Conservation (phyloP, 1,140 invertebrate genomes). For the Philotrypesis tridentata region DNA sequence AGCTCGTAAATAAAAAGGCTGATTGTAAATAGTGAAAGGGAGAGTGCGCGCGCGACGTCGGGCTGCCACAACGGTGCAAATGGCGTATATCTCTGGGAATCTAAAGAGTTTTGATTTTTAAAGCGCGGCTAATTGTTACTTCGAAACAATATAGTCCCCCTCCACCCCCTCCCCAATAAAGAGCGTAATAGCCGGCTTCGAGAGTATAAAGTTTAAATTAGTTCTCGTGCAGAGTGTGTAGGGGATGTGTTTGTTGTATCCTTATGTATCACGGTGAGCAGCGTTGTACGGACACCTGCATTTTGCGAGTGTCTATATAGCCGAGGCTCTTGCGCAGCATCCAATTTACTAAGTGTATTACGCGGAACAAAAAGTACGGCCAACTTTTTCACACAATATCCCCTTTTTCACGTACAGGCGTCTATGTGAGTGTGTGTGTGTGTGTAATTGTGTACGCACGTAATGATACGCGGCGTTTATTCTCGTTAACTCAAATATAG, state of each 20-base stretch:
- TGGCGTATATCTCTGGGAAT: not conserved
- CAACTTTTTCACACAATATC: not conserved
- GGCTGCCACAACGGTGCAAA: not conserved
- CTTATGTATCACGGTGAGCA: not conserved
- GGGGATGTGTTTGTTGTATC: not conserved
- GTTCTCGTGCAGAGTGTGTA: not conserved
- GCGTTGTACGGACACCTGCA: not conserved
- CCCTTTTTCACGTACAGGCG: not conserved
- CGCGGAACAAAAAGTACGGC: not conserved
- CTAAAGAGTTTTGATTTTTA: conserved; percentile 22
- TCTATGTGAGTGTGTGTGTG: too few species aligned
- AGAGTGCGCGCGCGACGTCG: too few species aligned
- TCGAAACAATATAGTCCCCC: not conserved
- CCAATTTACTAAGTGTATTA: not conserved
- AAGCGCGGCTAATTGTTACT: conserved; percentile 1
- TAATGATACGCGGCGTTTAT: too few species aligned
- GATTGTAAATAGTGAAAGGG: conserved; percentile 6
- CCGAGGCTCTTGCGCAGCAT: not conserved
- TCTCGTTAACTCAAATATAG: not conserved
- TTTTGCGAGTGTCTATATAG: too few species aligned
- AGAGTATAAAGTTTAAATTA: conserved; percentile 16
- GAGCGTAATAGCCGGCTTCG: not conserved
- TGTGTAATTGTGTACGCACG: not conserved
- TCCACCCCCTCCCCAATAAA: too few species aligned
- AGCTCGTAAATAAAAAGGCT: conserved; percentile 2